These are phyloP conservation scores for Harmothoe impar DNA, from an alignment of 2,888 invertebrate species.

Conservation along the genomic window DNA sequence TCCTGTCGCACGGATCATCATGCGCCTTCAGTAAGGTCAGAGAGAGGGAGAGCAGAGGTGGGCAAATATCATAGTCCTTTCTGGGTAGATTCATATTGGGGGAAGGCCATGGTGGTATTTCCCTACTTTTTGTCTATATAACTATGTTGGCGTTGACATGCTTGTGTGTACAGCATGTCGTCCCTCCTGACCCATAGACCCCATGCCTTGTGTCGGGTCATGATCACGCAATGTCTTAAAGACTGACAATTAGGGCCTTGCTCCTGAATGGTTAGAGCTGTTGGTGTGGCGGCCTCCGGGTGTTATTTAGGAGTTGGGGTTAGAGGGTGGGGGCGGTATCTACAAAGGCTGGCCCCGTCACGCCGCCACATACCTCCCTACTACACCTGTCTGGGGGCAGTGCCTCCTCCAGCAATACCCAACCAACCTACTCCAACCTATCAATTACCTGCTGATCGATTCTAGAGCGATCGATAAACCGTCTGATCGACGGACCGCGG, in stretches of 20 bases:
- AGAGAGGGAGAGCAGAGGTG: neutral
- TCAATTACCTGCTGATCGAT: constrained; percentile 21
- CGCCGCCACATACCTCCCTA: constrained; percentile 6
- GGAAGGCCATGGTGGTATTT: neutral
- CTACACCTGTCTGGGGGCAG: neutral
- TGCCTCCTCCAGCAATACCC: neutral
- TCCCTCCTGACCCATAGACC: neutral
- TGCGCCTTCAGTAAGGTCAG: neutral
- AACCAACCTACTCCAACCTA: constrained; percentile 33
- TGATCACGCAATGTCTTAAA: neutral
- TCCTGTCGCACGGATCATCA: constrained; percentile 6
- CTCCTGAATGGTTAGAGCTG: neutral
- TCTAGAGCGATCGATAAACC: neutral
- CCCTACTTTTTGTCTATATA: neutral
- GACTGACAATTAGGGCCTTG: neutral
- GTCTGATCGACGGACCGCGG: neutral
- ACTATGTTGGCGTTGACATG: neutral
- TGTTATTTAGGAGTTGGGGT: neutral
- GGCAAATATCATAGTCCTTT: neutral
- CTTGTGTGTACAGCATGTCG: neutral
- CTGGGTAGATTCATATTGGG: neutral
- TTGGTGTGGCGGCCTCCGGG: neutral
- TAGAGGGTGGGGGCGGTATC: neutral
- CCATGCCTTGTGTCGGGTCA: neutral
- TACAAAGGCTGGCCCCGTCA: neutral